These are phyloP conservation scores for Etheostoma cragini DNA, from an alignment of 2,113 vertebrate species.

Conservation along the genomic window DNA sequence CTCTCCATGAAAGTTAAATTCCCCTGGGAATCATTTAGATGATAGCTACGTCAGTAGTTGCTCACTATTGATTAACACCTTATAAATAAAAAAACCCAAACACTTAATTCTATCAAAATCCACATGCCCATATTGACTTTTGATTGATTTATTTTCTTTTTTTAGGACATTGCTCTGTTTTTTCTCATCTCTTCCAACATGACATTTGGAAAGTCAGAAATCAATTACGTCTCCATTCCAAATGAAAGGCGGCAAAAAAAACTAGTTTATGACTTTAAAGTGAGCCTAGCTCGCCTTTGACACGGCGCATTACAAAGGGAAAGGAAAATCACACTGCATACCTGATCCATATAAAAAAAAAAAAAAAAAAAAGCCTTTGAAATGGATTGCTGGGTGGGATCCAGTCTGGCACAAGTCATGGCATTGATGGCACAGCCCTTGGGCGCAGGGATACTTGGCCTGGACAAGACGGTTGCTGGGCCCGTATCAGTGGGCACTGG, in stretches of 20 bases:
- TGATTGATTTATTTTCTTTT: constrained; percentile 73
- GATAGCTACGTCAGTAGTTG: constrained; percentile 14
- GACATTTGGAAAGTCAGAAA: constrained; percentile 83
- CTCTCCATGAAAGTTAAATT: constrained; percentile 32
- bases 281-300: constrained; percentile 82
- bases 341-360: constrained; percentile 81
- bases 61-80: constrained; percentile 35
- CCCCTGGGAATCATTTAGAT: constrained; percentile 50
- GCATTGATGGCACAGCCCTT: constrained; percentile 85
- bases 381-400: constrained; percentile 85
- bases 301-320: constrained; percentile 85
- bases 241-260: constrained; percentile 81
- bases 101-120: constrained; percentile 48
- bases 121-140: constrained; percentile 49
- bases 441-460: constrained; percentile 84
- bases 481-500: constrained; percentile 84
- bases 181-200: constrained; percentile 77
- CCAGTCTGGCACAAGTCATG: constrained; percentile 84
- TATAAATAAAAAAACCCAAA: constrained; percentile 54
- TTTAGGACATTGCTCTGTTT: constrained; percentile 62
- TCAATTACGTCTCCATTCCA: constrained; percentile 80
- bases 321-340: constrained; percentile 86
- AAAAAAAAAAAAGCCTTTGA: constrained; percentile 79
- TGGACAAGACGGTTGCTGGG: constrained; percentile 81
- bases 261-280: constrained; percentile 81